Evolutionary conservation across 2,113 vertebrate genomes (phyloP), one percentile per base, ranked within the genome.

Genomic region (Stegostoma tigrinum): DNA sequence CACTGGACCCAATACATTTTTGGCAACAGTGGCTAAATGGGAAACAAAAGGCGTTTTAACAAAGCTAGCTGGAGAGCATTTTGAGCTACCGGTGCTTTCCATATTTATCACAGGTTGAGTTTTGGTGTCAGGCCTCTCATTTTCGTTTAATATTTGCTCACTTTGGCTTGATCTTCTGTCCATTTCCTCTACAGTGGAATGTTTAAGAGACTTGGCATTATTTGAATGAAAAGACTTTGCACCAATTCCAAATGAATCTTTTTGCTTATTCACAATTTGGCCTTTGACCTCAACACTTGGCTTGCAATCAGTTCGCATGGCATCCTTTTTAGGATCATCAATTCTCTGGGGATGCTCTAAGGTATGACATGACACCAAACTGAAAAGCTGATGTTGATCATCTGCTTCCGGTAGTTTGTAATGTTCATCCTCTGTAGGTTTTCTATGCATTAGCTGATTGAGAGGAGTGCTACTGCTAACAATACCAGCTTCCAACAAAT

Each of bases 1-100:
- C 87, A 98, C 96, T 0, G 98, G 98, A 21, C 97, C 98, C 52
- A 98, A 91, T 34, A 98, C 96, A 0, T 97, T 98, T 96, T 98
- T 98, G 38, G 98, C 97, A 5, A 98, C 97, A 0, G 97, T 97
- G 42, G 97, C 96, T 0, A 97, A 95, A 96, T 97, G 98, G 68
- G 98, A 97, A 94, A 97, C 96, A 0, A 96, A 96, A 89, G 95
- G 96, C 0, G 95, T 85, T 34, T 96, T 97, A 0, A 97, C 95
- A 19, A 97, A 96, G 0, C 96, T 72, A 2, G 97, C 97, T 1
- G 97, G 85, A n/a, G 94, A 95, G 68, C 24, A 72, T 34, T 45
- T 72, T 17, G 68, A 72, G 34, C 61, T 61, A 66, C 42, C 38
- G 17, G 17, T 64, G 23, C 24, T 68, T 72, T 45, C 93, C 66